phyloP scores from a whole-genome alignment of 2,113 vertebrate genomes.

The Bubalus kerabau region DNA sequence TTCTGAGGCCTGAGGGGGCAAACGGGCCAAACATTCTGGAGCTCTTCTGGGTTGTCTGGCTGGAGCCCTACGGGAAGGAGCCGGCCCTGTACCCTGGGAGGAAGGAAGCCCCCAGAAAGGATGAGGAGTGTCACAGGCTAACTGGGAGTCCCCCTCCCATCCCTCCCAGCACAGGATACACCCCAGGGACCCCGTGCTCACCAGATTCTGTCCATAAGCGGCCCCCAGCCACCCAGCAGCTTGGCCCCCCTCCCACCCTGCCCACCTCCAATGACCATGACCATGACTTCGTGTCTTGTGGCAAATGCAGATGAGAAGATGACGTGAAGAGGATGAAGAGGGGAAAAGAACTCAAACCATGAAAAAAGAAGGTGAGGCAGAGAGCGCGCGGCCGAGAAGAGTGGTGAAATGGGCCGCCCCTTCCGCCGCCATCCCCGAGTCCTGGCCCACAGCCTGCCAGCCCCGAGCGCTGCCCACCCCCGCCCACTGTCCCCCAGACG shows the following conservation, averaged over 20 bases:
- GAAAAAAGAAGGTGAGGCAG: slow-evolving; percentile 15
- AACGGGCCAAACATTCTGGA: neutral
- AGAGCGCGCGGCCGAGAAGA: neutral
- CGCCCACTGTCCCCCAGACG: neutral
- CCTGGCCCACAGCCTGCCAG: slow-evolving; percentile 4
- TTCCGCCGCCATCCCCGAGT: neutral
- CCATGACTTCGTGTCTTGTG: slow-evolving; percentile 46
- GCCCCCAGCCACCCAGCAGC: neutral
- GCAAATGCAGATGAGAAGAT: slow-evolving; percentile 55
- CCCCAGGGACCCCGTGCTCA: slow-evolving; percentile 6
- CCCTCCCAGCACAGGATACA: neutral
- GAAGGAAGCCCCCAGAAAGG: neutral
- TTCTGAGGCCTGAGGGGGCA: neutral
- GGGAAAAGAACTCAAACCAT: slow-evolving; percentile 62
- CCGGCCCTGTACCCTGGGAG: neutral
- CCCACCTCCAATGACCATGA: slow-evolving; percentile 52
- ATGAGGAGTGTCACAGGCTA: neutral
- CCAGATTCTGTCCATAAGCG: slow-evolving; percentile 5
- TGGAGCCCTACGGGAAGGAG: neutral
- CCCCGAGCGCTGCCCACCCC: neutral
- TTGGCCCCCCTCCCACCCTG: neutral
- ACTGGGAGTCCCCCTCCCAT: neutral
- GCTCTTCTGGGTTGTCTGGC: neutral
- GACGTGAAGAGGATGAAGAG: slow-evolving; percentile 41
- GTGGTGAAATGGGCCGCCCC: slow-evolving; percentile 45